Evolutionary conservation across 2,113 vertebrate genomes (phyloP), one percentile per base, ranked within the genome.

Genomic region (Corydoras sp.): DNA sequence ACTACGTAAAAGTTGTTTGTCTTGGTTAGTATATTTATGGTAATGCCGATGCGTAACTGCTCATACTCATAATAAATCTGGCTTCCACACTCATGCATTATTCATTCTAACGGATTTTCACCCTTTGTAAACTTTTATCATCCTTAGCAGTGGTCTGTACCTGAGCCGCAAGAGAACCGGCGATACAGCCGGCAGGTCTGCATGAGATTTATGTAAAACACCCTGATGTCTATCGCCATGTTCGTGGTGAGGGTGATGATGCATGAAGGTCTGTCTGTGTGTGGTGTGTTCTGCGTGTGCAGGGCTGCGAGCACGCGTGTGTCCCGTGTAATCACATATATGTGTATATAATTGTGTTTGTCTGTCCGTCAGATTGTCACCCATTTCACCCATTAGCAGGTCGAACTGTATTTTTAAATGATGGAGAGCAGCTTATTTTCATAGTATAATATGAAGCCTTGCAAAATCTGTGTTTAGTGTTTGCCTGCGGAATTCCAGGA

Each of bases 181-280:
- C 54, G 51, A 29, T 54, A 10, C 13, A 13, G 31, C 60, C 69
- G 54, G 59, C 12, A 9, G 54, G 60, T 75, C 53, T 72, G 77
- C 73, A 72, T 78, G 77, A n/a, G 29, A 74, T 58, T 11, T 64
- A 50, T 60, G 43, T 6, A 54, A 24, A 14, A 59, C 31, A 35
- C 10, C 6, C 10, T 65, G n/a, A 35, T 10, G 49, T 74, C 9
- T 14, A n/a, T 35, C 10, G 12, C 59, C 56, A 69, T 64, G 79
- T 77, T 67, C 35, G 35, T 72, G 9, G 14, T 53, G 30, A 53
- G 35, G 43, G 62, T 56, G 48, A 51, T 70, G 29, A 48, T 69
- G 69, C 54, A 49, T 48, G 29, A 32, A 54, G 30, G 54, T 29
- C 55, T 15, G 54, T 29, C 55, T 15, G 9, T n/a, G 12, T 14